Percentiles rank a stretch among this genome's conserved stretches.
phyloP scores from a whole-genome alignment of 2,113 vertebrate species.

The Ictalurus punctatus region DNA sequence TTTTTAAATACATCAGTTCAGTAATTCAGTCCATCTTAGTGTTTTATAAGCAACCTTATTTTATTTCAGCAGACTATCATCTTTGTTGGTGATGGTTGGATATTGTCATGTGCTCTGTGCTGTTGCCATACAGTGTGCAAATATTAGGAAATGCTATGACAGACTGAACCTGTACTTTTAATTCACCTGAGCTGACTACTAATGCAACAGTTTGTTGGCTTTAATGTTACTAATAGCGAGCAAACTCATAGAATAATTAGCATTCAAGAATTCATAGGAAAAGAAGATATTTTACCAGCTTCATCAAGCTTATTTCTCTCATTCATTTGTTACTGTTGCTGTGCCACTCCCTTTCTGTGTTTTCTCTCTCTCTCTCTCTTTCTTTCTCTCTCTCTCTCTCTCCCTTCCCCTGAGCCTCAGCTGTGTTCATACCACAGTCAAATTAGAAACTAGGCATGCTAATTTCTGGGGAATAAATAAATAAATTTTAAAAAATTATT shows the following conservation, averaged over 20 bases:
- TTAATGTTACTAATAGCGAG: background rate
- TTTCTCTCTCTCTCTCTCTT: background rate
- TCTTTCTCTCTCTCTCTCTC: no score
- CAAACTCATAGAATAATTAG: background rate
- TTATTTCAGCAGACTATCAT: background rate
- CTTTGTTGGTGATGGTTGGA: background rate
- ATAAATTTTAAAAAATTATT: background rate
- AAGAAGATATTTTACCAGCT: background rate
- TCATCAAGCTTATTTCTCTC: background rate
- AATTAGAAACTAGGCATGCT: background rate
- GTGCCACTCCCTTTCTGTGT: background rate
- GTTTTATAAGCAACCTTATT: background rate
- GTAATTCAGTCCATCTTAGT: background rate
- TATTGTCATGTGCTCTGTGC: background rate
- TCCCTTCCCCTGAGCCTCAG: no score
- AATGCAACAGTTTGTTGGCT: background rate
- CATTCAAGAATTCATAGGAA: background rate
- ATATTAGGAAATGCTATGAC: background rate
- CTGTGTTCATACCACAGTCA: conserved; percentile 7
- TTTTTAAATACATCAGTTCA: background rate
- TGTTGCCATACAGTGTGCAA: background rate
- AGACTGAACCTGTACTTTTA: background rate
- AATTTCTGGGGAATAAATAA: background rate
- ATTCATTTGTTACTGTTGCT: background rate
- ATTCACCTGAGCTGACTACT: background rate